A percentile compares a stretch with the other conserved stretches of the same genome.
These are phyloP conservation scores for Aurelia aurita DNA, from an alignment of 30 jellyfish, hydroid and myxozoan species.

Conservation along the genomic window DNA sequence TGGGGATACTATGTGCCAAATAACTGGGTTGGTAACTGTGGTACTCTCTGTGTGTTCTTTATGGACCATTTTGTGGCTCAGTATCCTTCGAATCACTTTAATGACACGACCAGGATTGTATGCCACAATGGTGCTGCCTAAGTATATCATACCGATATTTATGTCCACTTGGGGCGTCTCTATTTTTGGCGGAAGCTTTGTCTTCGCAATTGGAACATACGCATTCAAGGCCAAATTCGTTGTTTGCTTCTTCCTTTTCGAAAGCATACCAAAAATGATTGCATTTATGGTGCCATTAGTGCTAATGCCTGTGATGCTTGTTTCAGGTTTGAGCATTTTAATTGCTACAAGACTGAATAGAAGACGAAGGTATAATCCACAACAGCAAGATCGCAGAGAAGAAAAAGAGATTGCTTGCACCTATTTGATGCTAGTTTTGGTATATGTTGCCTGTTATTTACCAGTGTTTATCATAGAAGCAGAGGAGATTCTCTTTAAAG, in stretches of 20 bases:
- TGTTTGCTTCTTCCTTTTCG: slow-evolving; percentile 49
- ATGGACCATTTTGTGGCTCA: slow-evolving; percentile 68
- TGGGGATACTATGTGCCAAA: slow-evolving; percentile 19
- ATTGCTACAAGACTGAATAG: slow-evolving; percentile 15
- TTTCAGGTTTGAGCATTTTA: slow-evolving; percentile 8
- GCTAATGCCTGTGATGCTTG: slow-evolving; percentile 12
- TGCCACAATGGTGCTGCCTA: slow-evolving; percentile 27
- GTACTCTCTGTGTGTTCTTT: slow-evolving; percentile 33
- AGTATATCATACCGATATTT: slow-evolving; percentile 10
- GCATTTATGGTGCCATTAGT: slow-evolving; percentile 54
- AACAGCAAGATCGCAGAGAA: slow-evolving; percentile 27
- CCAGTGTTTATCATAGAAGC: slow-evolving; percentile 65
- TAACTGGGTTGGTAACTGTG: slow-evolving; percentile 14
- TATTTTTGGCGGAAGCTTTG: slow-evolving; percentile 7
- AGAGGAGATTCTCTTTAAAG: not conserved
- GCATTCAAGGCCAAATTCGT: slow-evolving; percentile 48
- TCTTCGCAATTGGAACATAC: slow-evolving; percentile 15
- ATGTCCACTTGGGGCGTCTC: slow-evolving; percentile 48
- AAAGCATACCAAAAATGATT: slow-evolving; percentile 1
- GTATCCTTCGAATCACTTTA: slow-evolving; percentile 28
- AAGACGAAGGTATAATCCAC: not conserved
- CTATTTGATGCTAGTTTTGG: slow-evolving; percentile 57
- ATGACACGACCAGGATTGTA: slow-evolving; percentile 25
- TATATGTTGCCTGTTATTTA: slow-evolving; percentile 36
- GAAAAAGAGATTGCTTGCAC: slow-evolving; percentile 31